These are phyloP conservation scores for Dasypolia templi DNA, from an alignment of 2,888 invertebrate genomes.

Conservation along the genomic window DNA sequence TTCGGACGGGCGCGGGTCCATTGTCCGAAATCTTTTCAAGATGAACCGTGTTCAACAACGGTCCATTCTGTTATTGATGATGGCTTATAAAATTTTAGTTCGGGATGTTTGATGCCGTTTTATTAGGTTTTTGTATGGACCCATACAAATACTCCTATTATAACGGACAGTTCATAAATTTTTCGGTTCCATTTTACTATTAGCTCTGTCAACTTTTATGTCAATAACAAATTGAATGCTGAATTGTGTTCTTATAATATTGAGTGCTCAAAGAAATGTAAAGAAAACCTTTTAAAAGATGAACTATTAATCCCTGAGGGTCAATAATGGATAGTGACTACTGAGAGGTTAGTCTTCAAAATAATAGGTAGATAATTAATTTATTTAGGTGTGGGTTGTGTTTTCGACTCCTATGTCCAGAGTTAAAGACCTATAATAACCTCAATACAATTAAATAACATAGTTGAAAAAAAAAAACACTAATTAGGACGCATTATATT, in stretches of 20 bases:
- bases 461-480: too few relatives aligned
- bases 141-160: conserved; percentile 72
- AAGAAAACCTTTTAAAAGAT: conserved; percentile 37
- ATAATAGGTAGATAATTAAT: too few relatives aligned
- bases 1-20: conserved; percentile 75
- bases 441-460: neutral
- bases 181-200: conserved; percentile 58
- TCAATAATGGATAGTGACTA: conserved; percentile 8
- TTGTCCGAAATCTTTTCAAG: conserved; percentile 84
- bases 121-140: conserved; percentile 79
- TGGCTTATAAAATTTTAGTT: conserved; percentile 81
- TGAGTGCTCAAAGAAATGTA: conserved; percentile 54
- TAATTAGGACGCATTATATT: too few relatives aligned
- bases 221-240: conserved; percentile 67
- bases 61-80: conserved; percentile 84
- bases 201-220: conserved; percentile 66
- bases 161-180: conserved; percentile 72
- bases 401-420: neutral
- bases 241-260: conserved; percentile 60
- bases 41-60: conserved; percentile 74
- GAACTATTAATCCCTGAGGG: conserved; percentile 33
- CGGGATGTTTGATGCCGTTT: conserved; percentile 78
- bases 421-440: neutral
- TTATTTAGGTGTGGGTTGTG: neutral
- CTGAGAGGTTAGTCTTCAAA: neutral